Conservation (phyloP, 2,113 vertebrate genomes). For the pig (Sus scrofa) region DNA sequence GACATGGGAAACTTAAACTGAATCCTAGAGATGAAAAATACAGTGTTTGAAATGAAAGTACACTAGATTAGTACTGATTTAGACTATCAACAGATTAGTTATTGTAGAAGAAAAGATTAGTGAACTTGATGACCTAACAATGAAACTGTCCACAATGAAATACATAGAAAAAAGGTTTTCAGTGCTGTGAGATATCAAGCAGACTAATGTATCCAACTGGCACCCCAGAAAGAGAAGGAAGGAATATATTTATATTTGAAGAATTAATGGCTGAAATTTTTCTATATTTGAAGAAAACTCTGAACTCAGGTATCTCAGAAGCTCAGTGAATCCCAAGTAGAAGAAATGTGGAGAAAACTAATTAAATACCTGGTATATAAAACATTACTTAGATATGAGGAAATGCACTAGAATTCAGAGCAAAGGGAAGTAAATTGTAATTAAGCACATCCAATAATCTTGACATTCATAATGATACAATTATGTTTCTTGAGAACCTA, state of each 20-base stretch:
- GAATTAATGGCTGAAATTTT: background rate
- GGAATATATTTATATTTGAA: no score
- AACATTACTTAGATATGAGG: background rate
- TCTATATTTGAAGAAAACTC: background rate
- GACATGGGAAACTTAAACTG: background rate
- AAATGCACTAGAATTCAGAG: constrained; percentile 51
- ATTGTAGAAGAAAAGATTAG: background rate
- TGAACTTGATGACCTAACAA: background rate
- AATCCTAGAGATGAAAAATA: background rate
- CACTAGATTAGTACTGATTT: background rate
- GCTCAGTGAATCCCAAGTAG: background rate
- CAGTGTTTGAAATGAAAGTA: background rate
- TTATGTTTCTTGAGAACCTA: constrained; percentile 13
- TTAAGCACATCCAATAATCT: constrained; percentile 24
- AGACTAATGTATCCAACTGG: background rate
- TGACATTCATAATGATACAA: constrained; percentile 6
- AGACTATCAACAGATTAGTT: background rate
- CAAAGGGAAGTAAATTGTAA: constrained; percentile 50
- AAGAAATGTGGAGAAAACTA: constrained; percentile 19
- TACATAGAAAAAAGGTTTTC: background rate
- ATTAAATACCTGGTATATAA: background rate
- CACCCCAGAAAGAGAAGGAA: background rate
- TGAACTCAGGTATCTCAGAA: constrained; percentile 32
- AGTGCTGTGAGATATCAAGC: background rate
- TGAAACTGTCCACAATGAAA: constrained; percentile 16